phyloP scores from a whole-genome alignment of 2,113 vertebrate genomes.

The Ceyx margarethae region DNA sequence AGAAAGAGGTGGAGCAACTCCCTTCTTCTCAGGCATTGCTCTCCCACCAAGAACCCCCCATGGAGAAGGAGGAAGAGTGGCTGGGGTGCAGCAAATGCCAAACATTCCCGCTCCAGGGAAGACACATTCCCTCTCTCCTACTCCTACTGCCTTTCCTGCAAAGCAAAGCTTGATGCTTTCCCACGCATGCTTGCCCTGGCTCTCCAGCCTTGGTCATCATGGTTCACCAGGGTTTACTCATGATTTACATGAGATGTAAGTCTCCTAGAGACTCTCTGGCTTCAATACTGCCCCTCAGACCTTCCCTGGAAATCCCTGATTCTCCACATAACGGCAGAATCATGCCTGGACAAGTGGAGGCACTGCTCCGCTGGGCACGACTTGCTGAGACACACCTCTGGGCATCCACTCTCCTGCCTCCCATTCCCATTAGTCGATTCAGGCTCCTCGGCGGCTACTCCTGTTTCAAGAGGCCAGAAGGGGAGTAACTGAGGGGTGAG shows the following conservation, averaged over 20 bases:
- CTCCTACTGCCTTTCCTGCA: conserved; percentile 2
- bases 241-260: background rate
- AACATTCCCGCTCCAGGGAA: conserved; percentile 37
- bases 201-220: background rate
- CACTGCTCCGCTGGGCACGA: background rate
- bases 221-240: background rate
- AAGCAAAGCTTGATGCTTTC: background rate
- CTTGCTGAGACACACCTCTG: background rate
- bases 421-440: background rate
- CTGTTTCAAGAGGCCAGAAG: background rate
- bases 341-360: background rate
- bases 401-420: background rate
- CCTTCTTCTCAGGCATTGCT: background rate
- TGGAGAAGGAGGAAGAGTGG: conserved; percentile 32
- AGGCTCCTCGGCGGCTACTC: background rate
- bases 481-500: background rate
- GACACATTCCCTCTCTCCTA: background rate
- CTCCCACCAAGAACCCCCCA: conserved; percentile 40
- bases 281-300: background rate
- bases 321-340: background rate
- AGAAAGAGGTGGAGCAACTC: conserved; percentile 31
- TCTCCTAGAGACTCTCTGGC: background rate
- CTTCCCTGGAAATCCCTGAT: background rate
- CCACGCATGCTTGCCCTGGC: accelerated
- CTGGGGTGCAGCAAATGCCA: conserved; percentile 42